Percentiles rank a stretch among this genome's conserved stretches.
Evolutionary conservation across 2,797 vertebrate species (phyloP).

Genomic region (Nyctalus aviator): DNA sequence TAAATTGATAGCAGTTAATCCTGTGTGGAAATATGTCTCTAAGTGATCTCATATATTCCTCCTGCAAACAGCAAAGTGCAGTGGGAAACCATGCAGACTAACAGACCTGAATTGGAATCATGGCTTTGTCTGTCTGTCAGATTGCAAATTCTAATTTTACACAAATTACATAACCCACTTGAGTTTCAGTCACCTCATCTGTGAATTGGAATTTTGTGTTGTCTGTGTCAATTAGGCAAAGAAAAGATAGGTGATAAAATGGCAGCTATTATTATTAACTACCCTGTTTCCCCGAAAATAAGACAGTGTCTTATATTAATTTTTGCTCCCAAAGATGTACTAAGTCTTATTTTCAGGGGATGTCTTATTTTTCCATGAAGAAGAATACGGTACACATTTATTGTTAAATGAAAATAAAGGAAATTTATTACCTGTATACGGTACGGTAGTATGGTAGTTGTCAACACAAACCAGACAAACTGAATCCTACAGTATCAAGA

Average conservation of each 20-base stretch:
- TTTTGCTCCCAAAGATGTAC: too few species aligned
- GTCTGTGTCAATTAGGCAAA: not conserved
- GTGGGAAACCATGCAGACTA: not conserved
- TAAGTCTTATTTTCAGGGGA: too few species aligned
- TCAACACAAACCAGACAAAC: too few species aligned
- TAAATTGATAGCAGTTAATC: not conserved
- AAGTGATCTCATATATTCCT: not conserved
- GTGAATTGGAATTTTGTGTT: conserved; percentile 27
- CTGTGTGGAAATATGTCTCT: not conserved
- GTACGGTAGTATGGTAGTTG: too few species aligned
- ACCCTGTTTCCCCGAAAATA: too few species aligned
- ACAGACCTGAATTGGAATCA: not conserved
- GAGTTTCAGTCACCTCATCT: not conserved
- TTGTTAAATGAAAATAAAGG: too few species aligned
- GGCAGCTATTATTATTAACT: not conserved
- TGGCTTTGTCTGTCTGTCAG: not conserved
- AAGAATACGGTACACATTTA: too few species aligned
- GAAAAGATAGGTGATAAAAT: not conserved
- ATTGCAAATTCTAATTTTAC: not conserved
- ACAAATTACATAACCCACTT: not conserved
- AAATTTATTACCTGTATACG: too few species aligned
- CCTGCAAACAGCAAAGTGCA: not conserved
- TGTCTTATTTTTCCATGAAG: too few species aligned
- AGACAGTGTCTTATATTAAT: too few species aligned
- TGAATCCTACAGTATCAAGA: too few species aligned